Base-by-base conservation (phyloP, 2,113 vertebrate species). In the Brachionichthys hirsutus region DNA sequence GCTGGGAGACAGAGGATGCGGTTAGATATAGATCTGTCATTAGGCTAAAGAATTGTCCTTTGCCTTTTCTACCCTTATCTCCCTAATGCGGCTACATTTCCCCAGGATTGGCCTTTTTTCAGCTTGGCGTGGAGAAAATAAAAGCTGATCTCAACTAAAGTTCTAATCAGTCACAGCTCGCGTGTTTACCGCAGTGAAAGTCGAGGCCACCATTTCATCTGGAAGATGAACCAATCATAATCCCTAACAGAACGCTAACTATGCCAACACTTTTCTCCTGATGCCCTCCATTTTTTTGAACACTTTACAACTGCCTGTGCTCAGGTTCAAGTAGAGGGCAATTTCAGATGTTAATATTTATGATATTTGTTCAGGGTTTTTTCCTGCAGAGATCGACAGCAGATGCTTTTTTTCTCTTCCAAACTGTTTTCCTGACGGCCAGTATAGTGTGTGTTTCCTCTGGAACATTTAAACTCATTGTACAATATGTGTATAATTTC, bases 21-120 rank as follows among this genome's bases (percentile, higher is more conserved):
- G 47, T 6, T 19, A 80, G 89, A 91, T 91, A 90, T 11, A 9
- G 76, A 91, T 89, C 88, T 89, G 80, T 86, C 83, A 88, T 87
- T 89, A 87, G 87, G 86, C 83, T 87, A 77, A 83, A 81, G 84
- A 85, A 85, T 83, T 80, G 84, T 84, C 78, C 83, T 87, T 77
- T 84, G 82, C 74, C 80, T 81, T 77, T 54, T 70, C 74, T 62
- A 54, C 67, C 76, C 85, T 90, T 88, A 88, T 90, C 85, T 83
- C 15, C 34, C 73, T 87, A 84, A 86, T 80, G 79, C 52, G 73
- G 79, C 67, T 73, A 70, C 54, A 67, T 71, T 85, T 81, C 71
- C 53, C 78, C 35, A 5, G 56, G 67, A 86, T 82, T 78, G 65
- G 77, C 52, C 77, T 60, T 77, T 35, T 74, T 77, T 67, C 63